Evolutionary conservation across 2,888 invertebrate species (phyloP).

Genomic region (Drosophila phalerata): DNA sequence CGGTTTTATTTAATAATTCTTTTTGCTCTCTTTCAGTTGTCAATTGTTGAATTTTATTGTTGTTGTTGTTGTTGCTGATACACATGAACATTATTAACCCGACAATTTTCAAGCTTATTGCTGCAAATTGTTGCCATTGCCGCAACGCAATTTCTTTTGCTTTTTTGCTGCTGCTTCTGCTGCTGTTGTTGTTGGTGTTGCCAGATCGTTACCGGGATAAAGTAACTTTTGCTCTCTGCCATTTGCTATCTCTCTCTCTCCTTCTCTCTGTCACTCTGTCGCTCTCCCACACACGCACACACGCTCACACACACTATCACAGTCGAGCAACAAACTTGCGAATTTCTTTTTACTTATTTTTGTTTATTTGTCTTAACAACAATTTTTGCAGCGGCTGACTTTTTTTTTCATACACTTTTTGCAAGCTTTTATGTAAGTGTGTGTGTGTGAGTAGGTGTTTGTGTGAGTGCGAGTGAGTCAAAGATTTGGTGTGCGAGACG

Average conservation of each 20-base stretch:
- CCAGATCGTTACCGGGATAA: conserved; percentile 73
- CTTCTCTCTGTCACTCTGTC: conserved; percentile 14
- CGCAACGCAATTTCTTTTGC: conserved; percentile 74
- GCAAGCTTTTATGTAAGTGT: conserved; percentile 26
- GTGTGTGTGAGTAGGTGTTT: conserved; percentile 24
- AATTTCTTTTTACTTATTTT: conserved; percentile 58
- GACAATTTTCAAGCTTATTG: conserved; percentile 42
- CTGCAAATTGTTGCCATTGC: conserved; percentile 64
- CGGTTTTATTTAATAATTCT: neutral
- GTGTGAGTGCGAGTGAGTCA: conserved; percentile 55
- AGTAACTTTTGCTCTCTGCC: conserved; percentile 62
- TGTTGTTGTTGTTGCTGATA: conserved; percentile 9
- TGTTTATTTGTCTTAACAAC: conserved; percentile 72
- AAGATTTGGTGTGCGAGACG: conserved; percentile 31
- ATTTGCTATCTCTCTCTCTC: conserved; percentile 15
- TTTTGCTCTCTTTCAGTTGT: neutral
- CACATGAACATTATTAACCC: conserved; percentile 17
- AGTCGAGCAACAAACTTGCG: conserved; percentile 61
- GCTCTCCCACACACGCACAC: neutral
- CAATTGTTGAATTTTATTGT: conserved; percentile 1
- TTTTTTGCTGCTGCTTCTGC: conserved; percentile 33
- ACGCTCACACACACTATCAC: conserved; percentile 10
- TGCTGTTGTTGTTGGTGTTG: conserved; percentile 73
- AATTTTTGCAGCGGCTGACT: conserved; percentile 50
- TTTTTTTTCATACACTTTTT: conserved; percentile 54